These are phyloP conservation scores for Rutilus rutilus DNA, from an alignment of 2,113 vertebrate genomes.

Conservation along the genomic window DNA sequence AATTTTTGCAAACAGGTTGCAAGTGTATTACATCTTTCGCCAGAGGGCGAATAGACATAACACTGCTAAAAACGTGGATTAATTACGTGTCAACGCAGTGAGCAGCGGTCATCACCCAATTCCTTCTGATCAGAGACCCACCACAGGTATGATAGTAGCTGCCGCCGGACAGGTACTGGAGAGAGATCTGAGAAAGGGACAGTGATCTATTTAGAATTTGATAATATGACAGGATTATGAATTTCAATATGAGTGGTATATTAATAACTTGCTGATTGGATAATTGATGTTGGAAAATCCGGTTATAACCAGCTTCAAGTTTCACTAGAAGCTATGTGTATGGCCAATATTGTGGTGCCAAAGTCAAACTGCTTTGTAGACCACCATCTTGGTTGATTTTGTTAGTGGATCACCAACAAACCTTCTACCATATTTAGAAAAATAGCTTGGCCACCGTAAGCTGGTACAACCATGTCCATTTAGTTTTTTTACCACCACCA, in stretches of 20 bases:
- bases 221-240: background rate
- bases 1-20: background rate
- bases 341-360: background rate
- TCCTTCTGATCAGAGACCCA: slow-evolving; percentile 72
- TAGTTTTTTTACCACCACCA: no score
- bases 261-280: background rate
- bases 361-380: background rate
- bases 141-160: slow-evolving; percentile 80
- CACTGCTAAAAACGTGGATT: no score
- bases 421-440: background rate
- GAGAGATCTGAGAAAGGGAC: slow-evolving; percentile 75
- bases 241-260: background rate
- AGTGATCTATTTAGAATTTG: background rate
- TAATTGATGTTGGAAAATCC: background rate
- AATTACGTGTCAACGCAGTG: slow-evolving; percentile 79
- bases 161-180: slow-evolving; percentile 71
- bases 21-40: background rate
- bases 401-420: background rate
- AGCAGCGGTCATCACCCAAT: slow-evolving; percentile 83
- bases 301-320: background rate
- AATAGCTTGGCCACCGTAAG: background rate
- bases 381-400: background rate
- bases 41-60: background rate
- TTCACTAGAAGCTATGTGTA: background rate
- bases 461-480: background rate